phyloP scores from a whole-genome alignment of 2,113 vertebrate species.

The Uria lomvia region DNA sequence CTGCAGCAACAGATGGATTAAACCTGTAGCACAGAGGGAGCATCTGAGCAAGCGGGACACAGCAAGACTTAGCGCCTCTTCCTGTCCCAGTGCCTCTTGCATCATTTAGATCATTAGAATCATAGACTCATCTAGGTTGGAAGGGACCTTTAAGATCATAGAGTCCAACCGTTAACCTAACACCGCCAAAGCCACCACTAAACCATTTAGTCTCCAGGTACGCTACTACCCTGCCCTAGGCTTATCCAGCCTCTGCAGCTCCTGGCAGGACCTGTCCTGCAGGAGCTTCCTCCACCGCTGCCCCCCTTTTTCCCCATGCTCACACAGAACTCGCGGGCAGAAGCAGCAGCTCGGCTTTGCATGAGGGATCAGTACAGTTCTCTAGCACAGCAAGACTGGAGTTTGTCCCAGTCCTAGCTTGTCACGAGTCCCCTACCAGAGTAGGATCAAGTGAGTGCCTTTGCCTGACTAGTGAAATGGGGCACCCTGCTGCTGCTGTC shows the following conservation, averaged over 20 bases:
- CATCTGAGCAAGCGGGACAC: background rate
- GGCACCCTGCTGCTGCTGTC: background rate
- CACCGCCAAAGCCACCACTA: background rate
- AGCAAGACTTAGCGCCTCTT: no score
- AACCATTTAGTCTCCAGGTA: background rate
- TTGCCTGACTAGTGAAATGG: fast-evolving
- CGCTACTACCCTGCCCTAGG: background rate
- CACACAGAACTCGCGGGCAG: background rate
- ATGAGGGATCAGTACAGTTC: background rate
- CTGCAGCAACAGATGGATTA: background rate
- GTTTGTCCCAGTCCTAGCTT: background rate
- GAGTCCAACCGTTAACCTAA: background rate
- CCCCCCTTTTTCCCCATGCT: background rate
- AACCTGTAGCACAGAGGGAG: background rate
- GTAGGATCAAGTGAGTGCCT: no score
- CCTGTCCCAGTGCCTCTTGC: background rate
- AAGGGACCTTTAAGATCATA: background rate
- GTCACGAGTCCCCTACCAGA: background rate
- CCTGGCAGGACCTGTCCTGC: background rate
- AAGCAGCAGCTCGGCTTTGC: background rate
- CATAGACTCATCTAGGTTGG: background rate
- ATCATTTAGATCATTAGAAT: background rate
- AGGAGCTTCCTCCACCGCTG: background rate
- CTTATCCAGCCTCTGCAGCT: background rate
- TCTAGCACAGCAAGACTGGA: background rate